These are phyloP conservation scores for Aurelia sp. DNA, from an alignment of 30 jellyfish, hydroid and myxozoan genomes.

Conservation along the genomic window DNA sequence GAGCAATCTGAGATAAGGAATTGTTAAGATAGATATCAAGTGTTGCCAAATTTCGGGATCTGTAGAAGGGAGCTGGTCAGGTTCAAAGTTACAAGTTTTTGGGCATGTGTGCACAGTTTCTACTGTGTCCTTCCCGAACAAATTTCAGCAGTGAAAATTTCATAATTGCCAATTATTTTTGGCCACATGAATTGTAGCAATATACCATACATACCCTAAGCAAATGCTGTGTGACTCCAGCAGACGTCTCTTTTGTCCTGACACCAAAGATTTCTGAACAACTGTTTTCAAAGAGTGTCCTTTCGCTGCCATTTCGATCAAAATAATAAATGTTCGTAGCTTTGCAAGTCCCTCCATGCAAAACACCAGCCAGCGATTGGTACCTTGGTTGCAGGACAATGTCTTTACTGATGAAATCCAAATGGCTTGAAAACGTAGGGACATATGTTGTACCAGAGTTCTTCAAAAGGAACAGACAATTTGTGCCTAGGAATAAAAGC, in stretches of 20 bases:
- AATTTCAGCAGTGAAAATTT: too few relatives aligned
- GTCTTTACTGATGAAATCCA: background rate
- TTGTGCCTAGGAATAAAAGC: background rate
- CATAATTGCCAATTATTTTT: too few relatives aligned
- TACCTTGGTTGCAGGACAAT: background rate
- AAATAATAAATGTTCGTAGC: slow-evolving; percentile 5
- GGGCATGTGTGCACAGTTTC: too few relatives aligned
- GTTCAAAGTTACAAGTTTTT: too few relatives aligned
- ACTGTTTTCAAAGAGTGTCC: slow-evolving; percentile 9
- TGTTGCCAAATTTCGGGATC: too few relatives aligned
- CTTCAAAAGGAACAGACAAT: slow-evolving; percentile 1
- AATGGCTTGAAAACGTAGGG: slow-evolving; percentile 47
- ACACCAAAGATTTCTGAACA: slow-evolving; percentile 48
- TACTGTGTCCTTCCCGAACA: too few relatives aligned
- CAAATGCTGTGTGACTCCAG: slow-evolving; percentile 10
- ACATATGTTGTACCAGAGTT: slow-evolving; percentile 7
- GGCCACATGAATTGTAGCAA: too few relatives aligned
- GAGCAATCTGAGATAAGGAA: too few relatives aligned
- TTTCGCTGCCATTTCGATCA: slow-evolving; percentile 10
- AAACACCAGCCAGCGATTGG: background rate
- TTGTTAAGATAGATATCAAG: too few relatives aligned
- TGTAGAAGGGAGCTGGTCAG: too few relatives aligned
- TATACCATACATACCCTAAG: slow-evolving; percentile 8
- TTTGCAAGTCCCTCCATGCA: slow-evolving; percentile 15
- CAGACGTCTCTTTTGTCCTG: background rate